Conservation (phyloP, 2,113 vertebrate species). For the Petrocephalus zakoni region DNA sequence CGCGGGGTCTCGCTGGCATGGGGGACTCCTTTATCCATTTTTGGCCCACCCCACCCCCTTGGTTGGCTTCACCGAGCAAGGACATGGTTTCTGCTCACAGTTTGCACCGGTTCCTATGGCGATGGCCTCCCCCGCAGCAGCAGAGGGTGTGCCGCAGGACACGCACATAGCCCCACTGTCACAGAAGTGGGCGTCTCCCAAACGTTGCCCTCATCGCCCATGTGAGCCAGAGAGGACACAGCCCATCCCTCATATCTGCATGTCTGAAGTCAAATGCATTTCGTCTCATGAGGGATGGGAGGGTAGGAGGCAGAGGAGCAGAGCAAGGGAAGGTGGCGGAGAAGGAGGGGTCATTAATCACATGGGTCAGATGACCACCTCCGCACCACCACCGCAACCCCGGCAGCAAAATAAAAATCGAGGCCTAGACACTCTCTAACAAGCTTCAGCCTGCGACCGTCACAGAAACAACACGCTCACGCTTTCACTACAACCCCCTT, state of each 20-base stretch:
- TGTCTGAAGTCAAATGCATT: background rate
- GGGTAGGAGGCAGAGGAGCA: background rate
- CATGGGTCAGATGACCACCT: background rate
- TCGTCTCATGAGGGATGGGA: background rate
- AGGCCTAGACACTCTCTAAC: background rate
- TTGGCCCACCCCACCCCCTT: conserved; percentile 25
- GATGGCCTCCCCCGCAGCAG: background rate
- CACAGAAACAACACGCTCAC: background rate
- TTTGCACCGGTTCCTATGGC: background rate
- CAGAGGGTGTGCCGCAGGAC: background rate
- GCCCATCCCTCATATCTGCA: background rate
- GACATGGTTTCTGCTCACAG: background rate
- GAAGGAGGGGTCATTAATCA: background rate
- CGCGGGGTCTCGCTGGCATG: conserved; percentile 36
- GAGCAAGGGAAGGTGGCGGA: background rate
- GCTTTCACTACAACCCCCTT: background rate
- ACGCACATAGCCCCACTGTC: background rate
- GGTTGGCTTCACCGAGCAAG: conserved; percentile 10
- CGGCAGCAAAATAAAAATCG: background rate
- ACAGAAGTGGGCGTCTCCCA: no score
- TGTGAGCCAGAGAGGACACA: background rate
- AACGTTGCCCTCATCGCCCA: background rate
- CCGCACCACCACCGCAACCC: background rate
- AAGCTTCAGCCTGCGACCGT: background rate
- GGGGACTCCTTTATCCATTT: conserved; percentile 46